These are phyloP conservation scores for Capitulum mitella DNA, from an alignment of 2,888 invertebrate genomes.

Conservation along the genomic window DNA sequence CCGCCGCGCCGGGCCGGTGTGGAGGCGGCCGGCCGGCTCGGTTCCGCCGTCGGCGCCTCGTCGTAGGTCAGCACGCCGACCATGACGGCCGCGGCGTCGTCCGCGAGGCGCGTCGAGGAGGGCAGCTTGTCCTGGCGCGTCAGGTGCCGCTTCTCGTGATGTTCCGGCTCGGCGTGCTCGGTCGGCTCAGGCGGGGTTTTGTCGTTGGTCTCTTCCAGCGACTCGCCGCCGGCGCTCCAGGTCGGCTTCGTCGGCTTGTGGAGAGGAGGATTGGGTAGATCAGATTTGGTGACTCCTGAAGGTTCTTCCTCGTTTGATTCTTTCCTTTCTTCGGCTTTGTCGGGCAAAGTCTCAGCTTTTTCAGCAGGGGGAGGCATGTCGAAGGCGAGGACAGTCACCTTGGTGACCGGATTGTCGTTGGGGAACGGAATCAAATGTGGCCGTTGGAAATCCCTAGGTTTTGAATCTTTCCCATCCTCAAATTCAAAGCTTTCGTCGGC, in stretches of 20 bases:
- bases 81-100: background rate
- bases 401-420: too few species aligned
- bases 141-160: background rate
- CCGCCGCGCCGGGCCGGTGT: background rate
- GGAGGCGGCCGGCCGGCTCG: background rate
- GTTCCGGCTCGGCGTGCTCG: background rate
- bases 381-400: too few species aligned
- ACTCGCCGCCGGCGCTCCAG: too few species aligned
- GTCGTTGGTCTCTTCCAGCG: too few species aligned
- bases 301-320: background rate
- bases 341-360: background rate
- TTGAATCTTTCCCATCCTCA: background rate
- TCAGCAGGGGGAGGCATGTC: too few species aligned
- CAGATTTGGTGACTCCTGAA: too few species aligned
- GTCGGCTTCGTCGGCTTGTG: too few species aligned
- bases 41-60: background rate
- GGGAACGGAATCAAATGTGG: too few species aligned
- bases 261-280: too few species aligned
- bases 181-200: too few species aligned
- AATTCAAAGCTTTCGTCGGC: conserved; percentile 4
- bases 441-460: too few species aligned
- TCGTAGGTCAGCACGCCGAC: background rate
- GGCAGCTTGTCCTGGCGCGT: background rate
- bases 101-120: background rate
- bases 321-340: background rate